These are phyloP conservation scores for Perizoma flavofasciatum DNA, from an alignment of 2,888 invertebrate species.

Conservation along the genomic window DNA sequence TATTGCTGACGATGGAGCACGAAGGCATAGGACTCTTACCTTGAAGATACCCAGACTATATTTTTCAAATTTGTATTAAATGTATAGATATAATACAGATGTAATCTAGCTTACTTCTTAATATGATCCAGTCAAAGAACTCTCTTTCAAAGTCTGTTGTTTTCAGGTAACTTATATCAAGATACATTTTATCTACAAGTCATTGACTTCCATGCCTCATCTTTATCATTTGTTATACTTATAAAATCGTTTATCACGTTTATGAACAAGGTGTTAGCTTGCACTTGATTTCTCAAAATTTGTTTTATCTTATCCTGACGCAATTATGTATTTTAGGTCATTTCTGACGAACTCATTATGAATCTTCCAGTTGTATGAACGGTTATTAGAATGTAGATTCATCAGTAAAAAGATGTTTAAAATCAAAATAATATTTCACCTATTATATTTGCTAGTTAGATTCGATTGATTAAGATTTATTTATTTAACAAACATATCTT, in stretches of 20 bases:
- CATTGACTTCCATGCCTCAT: slow-evolving; percentile 34
- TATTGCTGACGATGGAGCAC: no score
- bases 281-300: slow-evolving; percentile 23
- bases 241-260: slow-evolving; percentile 28
- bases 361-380: not conserved
- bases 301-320: slow-evolving; percentile 31
- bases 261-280: slow-evolving; percentile 13
- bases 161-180: slow-evolving; percentile 17
- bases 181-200: slow-evolving; percentile 30
- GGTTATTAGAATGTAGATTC: no score
- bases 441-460: no score
- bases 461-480: no score
- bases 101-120: not conserved
- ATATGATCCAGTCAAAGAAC: slow-evolving; percentile 4
- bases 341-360: slow-evolving; percentile 10
- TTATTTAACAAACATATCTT: not conserved
- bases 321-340: slow-evolving; percentile 20
- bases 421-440: not conserved
- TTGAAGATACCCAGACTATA: no score
- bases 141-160: slow-evolving; percentile 8
- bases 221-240: slow-evolving; percentile 26
- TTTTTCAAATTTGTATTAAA: no score
- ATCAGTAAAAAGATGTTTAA: no score
- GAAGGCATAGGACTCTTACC: no score
- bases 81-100: no score